Percentiles rank a stretch among this genome's conserved stretches.
These are phyloP conservation scores for Acestrorhynchus altus DNA, from an alignment of 2,797 vertebrate genomes.

Conservation along the genomic window DNA sequence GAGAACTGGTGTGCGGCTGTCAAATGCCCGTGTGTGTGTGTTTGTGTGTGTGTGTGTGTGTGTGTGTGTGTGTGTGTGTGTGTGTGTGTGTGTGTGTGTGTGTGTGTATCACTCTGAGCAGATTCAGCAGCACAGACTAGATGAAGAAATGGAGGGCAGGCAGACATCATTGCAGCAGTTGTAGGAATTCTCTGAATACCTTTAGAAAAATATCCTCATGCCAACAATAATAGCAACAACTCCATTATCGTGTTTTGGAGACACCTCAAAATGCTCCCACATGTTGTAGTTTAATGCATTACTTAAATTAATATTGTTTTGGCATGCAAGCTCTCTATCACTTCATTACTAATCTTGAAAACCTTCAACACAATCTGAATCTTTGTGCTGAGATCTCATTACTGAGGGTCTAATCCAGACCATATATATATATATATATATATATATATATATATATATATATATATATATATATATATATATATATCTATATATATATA, in stretches of 20 bases:
- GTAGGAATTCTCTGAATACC: neutral
- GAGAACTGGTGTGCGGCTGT: constrained; percentile 26
- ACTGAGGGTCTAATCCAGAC: neutral
- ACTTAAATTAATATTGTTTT: neutral
- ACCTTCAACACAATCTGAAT: neutral
- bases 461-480: no score
- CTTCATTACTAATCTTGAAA: neutral
- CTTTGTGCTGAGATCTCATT: neutral
- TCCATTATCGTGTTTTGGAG: neutral
- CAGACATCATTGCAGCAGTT: neutral
- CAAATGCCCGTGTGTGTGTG: neutral
- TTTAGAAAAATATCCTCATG: neutral
- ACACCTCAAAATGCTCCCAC: neutral
- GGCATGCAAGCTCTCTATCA: neutral
- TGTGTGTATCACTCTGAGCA: neutral
- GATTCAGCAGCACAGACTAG: neutral
- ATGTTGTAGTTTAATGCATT: neutral
- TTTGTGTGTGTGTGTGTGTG: neutral
- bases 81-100: neutral
- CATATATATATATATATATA: no score
- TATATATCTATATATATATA: no score
- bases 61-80: neutral
- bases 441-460: no score
- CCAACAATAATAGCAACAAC: neutral
- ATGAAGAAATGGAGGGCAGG: neutral